Evolutionary conservation across 2,888 invertebrate species (phyloP), one percentile per base, ranked within the genome.

Genomic region (Trimorus sp.): DNA sequence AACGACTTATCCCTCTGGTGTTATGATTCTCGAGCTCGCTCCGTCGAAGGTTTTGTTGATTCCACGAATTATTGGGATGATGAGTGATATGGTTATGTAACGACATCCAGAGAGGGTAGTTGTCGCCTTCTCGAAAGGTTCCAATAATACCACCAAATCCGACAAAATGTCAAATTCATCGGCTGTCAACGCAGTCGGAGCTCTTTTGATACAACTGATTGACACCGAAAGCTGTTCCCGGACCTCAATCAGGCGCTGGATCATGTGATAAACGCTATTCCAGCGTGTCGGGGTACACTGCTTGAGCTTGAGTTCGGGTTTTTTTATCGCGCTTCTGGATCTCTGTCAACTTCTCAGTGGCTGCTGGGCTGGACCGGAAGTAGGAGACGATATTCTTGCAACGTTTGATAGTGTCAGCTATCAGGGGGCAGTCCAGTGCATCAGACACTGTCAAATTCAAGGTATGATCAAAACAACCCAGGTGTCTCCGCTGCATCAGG

Each of bases 261-360:
- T 1, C 26, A 26, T 26, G 4, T 26, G 4, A 26, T 26, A 26
- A 26, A 26, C 26, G 26, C 1, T 26, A 4, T 26, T 26, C 26
- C 26, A 26, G 26, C 26, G 26, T 26, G 26, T 26, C 4, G 26
- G 26, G 26, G 26, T 26, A 26, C 26, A 26, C 4, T 26, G 26
- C 26, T 26, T 26, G 2, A 26, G 26, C 4, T 26, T 26, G 2
- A 26, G 26, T 4, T 26, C 26, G 37, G 11, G 58, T 40, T 3
- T 26, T n/a, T n/a, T n/a, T n/a, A n/a, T n/a, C n/a, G n/a, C n/a
- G 37, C 42, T 2, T 8, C 42, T 70, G 70, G n/a, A 70, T 70
- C 40, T 70, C 49, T 59, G 36, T 59, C n/a, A 70, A 56, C 54
- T 70, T 70, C n/a, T 70, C 70, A 51, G 8, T 42, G 48, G 70